Base-by-base conservation (phyloP, 2,888 invertebrate species). In the Galeruca laticollis region DNA sequence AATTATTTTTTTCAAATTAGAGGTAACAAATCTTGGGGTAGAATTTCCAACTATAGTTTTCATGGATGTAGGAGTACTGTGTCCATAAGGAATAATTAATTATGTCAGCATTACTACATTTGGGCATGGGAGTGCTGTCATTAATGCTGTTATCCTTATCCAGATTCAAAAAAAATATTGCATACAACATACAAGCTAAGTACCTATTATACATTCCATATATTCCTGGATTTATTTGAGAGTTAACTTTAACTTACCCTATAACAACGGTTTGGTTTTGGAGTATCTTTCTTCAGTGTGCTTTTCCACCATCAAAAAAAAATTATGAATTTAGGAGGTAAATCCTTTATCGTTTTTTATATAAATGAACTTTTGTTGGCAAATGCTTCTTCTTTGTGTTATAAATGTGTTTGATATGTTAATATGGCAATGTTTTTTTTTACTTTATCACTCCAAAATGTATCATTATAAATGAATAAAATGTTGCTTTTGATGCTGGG, bases 391-490 rank as follows among this genome's bases (percentile, higher is more conserved):
- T 60, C 47, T 40, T 60, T 60, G 60, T 60, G 40, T 56, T 56
- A 56, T 54, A 54, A 5, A 54, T 54, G 54, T 54, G 21, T 60
- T 60, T 40, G 47, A 60, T 60, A 60, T 60, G 47, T 60, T 47
- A 43, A 60, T 43, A 60, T 43, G 60, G 43, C 43, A 43, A 60
- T n/a, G n/a, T n/a, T n/a, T 60, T 60, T 60, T 60, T 60, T 60
- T 60, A 47, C 60, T 49, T 47, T 47, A 60, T 60, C 49, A 60
- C n/a, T n/a, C n/a, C 60, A 60, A 47, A 60, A 15, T 60, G 60
- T 60, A 60, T 60, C 60, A 60, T 47, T 40, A 67, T 67, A 47
- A 57, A 51, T 67, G 21, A 51, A 60, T 43, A 67, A 49, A 67
- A 51, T 52, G n/a, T n/a, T n/a, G n/a, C n/a, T n/a, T n/a, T n/a